Evolutionary conservation across 2,797 vertebrate species (phyloP).

Genomic region (Phoxinus dragarum): DNA sequence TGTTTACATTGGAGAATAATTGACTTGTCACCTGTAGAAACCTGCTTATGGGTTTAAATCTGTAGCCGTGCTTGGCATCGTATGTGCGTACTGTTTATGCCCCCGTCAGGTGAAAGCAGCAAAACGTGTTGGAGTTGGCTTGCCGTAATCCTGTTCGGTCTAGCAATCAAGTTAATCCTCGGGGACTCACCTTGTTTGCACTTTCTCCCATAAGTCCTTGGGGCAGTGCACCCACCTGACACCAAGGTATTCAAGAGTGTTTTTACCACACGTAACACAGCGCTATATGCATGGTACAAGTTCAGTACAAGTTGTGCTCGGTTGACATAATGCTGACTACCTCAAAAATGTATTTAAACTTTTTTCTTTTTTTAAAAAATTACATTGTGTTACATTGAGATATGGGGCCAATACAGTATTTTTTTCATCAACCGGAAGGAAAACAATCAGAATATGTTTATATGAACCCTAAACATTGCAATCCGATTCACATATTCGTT

Average conservation of each 20-base stretch:
- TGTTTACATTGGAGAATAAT: constrained; percentile 73
- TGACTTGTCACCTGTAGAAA: constrained; percentile 70
- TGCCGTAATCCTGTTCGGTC: constrained; percentile 58
- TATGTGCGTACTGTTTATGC: constrained; percentile 42
- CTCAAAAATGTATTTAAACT: background rate
- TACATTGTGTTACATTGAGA: background rate
- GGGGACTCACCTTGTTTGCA: constrained; percentile 51
- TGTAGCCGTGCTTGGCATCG: constrained; percentile 34
- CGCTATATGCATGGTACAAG: background rate
- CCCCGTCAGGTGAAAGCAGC: constrained; percentile 50
- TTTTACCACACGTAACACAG: background rate
- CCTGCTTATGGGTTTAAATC: constrained; percentile 63
- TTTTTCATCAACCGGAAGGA: background rate
- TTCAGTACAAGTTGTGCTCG: too few relatives aligned
- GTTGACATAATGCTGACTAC: background rate
- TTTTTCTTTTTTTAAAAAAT: background rate
- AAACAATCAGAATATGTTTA: background rate
- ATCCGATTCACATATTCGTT: background rate
- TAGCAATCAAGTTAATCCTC: constrained; percentile 56
- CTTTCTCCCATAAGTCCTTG: constrained; percentile 51
- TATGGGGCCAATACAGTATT: background rate
- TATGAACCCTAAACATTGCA: background rate
- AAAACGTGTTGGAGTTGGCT: constrained; percentile 49
- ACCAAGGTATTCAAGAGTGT: constrained; percentile 21
- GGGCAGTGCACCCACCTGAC: constrained; percentile 45